These are phyloP conservation scores for Saccostrea glomerata DNA, from an alignment of 1,140 invertebrate species.

Conservation along the genomic window DNA sequence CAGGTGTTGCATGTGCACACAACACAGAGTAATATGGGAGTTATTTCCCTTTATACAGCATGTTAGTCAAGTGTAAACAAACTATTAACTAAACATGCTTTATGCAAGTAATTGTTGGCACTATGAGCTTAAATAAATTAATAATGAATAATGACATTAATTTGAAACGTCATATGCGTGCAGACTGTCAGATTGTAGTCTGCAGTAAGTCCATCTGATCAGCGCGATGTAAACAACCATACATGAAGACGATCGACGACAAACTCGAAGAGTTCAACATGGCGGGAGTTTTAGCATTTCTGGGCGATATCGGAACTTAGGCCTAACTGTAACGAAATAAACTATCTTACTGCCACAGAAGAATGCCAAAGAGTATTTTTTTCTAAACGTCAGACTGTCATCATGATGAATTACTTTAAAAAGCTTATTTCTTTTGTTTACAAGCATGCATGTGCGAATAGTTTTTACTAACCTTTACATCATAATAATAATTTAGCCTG, in stretches of 20 bases:
- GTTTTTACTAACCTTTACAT: not conserved
- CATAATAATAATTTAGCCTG: not conserved
- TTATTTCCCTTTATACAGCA: not conserved
- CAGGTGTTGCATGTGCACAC: no score
- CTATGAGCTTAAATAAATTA: no score
- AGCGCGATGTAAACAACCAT: not conserved
- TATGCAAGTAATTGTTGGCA: no score
- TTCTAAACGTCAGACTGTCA: not conserved
- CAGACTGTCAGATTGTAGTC: not conserved
- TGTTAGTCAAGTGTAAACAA: not conserved
- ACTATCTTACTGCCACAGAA: no score
- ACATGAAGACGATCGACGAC: no score
- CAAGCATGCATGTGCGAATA: not conserved
- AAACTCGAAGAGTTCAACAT: constrained; percentile 9
- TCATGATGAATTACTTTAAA: not conserved
- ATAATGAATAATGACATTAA: no score
- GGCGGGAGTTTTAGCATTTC: constrained; percentile 26
- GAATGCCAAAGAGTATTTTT: no score
- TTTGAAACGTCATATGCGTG: no score
- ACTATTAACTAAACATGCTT: no score
- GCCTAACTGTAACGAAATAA: no score
- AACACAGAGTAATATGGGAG: not conserved
- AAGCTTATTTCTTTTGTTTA: not conserved
- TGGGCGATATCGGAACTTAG: no score
- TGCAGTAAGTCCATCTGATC: not conserved